These are phyloP conservation scores for Masticophis lateralis DNA, from an alignment of 2,797 vertebrate species.

Conservation along the genomic window DNA sequence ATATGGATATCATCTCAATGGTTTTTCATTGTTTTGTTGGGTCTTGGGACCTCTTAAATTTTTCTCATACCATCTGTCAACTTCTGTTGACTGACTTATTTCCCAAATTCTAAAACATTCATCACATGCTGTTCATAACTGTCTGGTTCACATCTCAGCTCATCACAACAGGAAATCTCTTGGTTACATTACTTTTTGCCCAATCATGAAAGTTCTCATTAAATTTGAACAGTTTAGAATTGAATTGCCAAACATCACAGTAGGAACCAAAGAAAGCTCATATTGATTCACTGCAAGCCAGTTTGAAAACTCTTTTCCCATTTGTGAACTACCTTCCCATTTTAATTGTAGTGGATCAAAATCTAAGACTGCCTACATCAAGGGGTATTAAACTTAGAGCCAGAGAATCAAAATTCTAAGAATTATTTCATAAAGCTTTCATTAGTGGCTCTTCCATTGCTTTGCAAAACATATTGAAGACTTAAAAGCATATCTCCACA, in stretches of 20 bases:
- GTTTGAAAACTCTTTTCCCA: slow-evolving; percentile 12
- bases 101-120: slow-evolving; percentile 17
- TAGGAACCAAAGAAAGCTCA: not conserved
- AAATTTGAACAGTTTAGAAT: rapidly evolving
- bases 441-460: not conserved
- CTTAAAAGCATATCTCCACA: not conserved
- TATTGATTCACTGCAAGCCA: not conserved
- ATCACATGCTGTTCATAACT: rapidly evolving
- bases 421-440: slow-evolving; percentile 22
- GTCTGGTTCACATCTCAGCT: not conserved
- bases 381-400: not conserved
- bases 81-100: not conserved
- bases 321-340: not conserved
- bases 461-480: not conserved
- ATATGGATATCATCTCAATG: slow-evolving; percentile 3
- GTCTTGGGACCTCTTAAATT: not conserved
- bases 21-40: rapidly evolving
- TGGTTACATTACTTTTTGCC: rapidly evolving
- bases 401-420: not conserved
- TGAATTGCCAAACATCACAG: rapidly evolving
- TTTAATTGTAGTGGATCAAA: slow-evolving; percentile 4
- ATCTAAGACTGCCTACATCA: not conserved
- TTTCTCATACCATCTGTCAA: slow-evolving; percentile 7
- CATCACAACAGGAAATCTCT: not conserved
- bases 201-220: not conserved